Conservation (phyloP, 2,888 invertebrate species). For the Venustoraphidia nigricollis region DNA sequence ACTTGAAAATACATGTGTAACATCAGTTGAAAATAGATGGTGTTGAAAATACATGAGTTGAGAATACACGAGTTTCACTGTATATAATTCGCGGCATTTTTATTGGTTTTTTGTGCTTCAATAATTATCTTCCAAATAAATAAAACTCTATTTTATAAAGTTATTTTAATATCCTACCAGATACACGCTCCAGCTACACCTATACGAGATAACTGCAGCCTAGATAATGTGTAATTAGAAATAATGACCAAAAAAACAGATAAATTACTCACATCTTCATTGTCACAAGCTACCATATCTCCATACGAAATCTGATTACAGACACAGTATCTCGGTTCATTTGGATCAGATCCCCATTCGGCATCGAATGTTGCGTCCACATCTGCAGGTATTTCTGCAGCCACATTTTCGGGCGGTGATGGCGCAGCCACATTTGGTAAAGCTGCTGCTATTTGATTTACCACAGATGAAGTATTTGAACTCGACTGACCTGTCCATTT, state of each 20-base stretch:
- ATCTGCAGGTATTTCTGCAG: slow-evolving; percentile 21
- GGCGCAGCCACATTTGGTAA: slow-evolving; percentile 19
- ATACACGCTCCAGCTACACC: too few relatives aligned
- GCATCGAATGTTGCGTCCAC: slow-evolving; percentile 46
- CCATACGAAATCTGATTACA: slow-evolving; percentile 97
- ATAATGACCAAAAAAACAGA: neutral
- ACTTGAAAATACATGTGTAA: too few relatives aligned
- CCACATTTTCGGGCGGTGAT: slow-evolving; percentile 27
- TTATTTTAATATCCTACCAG: too few relatives aligned
- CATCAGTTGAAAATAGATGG: too few relatives aligned
- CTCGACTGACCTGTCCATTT: slow-evolving; percentile 21
- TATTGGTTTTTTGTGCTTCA: too few relatives aligned
- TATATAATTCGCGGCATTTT: too few relatives aligned
- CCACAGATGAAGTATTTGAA: slow-evolving; percentile 21
- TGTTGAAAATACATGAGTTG: too few relatives aligned
- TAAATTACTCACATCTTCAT: slow-evolving; percentile 64
- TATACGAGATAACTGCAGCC: too few relatives aligned
- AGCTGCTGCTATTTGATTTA: slow-evolving; percentile 26
- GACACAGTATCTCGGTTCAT: slow-evolving; percentile 90
- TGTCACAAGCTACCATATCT: slow-evolving; percentile 99
- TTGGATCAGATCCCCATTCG: slow-evolving; percentile 90
- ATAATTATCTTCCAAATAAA: too few relatives aligned
- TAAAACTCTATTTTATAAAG: too few relatives aligned
- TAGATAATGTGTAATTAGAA: neutral
- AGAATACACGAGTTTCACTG: too few relatives aligned